These are phyloP conservation scores for Drosophila guanche DNA, from an alignment of 1,140 invertebrate genomes.

Conservation along the genomic window DNA sequence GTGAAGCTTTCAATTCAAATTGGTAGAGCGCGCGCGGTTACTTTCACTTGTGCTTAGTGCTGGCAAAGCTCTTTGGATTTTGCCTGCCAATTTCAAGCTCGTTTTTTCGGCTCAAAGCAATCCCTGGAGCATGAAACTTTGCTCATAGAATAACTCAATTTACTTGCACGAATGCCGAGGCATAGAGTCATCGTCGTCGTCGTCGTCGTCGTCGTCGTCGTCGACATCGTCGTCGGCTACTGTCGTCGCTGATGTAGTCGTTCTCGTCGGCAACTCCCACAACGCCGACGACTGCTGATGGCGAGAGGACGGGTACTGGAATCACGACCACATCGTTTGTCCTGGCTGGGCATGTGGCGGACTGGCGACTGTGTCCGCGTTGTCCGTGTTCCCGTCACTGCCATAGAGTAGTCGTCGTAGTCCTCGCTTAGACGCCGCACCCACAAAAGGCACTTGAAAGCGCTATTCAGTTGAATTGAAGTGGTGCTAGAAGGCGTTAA, in stretches of 20 bases:
- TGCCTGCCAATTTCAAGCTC: slow-evolving; percentile 42
- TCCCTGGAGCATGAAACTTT: slow-evolving; percentile 8
- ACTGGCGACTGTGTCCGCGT: not conserved
- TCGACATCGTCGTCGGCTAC: slow-evolving; percentile 3
- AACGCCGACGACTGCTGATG: slow-evolving; percentile 30
- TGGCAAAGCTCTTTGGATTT: slow-evolving; percentile 3
- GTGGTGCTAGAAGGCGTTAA: slow-evolving; percentile 74
- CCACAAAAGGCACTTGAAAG: slow-evolving; percentile 63
- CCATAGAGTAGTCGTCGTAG: slow-evolving; percentile 9
- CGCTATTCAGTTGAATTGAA: slow-evolving; percentile 58
- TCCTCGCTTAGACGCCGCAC: slow-evolving; percentile 70
- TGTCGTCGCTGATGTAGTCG: slow-evolving; percentile 22
- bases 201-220: slow-evolving; percentile 21
- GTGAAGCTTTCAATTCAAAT: slow-evolving; percentile 34
- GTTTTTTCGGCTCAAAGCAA: slow-evolving; percentile 41
- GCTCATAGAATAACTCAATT: slow-evolving; percentile 71
- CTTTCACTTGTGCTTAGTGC: not conserved
- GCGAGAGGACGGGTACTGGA: slow-evolving; percentile 2
- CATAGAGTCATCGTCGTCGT: slow-evolving; percentile 29
- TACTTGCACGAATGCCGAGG: slow-evolving; percentile 26
- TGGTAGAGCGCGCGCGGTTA: not conserved
- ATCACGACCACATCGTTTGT: slow-evolving; percentile 14
- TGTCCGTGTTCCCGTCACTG: too few relatives aligned
- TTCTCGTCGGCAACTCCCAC: slow-evolving; percentile 62
- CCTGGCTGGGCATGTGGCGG: not conserved